Evolutionary conservation across 2,113 vertebrate species (phyloP), one percentile per base, ranked within the genome.

Genomic region (Ammodytes dubius): DNA sequence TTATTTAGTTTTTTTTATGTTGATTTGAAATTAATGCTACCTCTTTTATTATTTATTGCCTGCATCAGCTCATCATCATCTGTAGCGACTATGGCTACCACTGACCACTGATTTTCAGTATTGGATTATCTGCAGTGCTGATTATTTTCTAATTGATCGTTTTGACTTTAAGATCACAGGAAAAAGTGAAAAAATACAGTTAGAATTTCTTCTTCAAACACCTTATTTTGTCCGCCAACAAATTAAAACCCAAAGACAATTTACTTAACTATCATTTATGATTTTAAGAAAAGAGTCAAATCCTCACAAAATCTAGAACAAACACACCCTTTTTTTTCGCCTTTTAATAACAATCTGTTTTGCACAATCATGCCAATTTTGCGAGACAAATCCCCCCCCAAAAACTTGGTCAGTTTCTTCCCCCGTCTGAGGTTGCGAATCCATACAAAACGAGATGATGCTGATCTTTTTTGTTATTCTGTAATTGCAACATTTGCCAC

Each of bases 1-100:
- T 74, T 76, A 5, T 47, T 50, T n/a, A 46, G 14, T 58, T 47
- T 37, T 71, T 4, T 17, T 60, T 61, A 9, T 61, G 40, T 42
- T 40, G 10, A 39, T 59, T 47, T 69, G 4, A 53, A 27, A 37
- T 14, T 3, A 40, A 40, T 27, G 27, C 27, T 27, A 27, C 35
- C 2, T 65, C 56, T 39, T 58, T 57, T 71, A n/a, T 47, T 7
- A 47, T 59, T 49, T 37, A 2, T 40, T 6, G 15, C 35, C 35
- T 8, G 3, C 46, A 61, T n/a, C 10, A 8, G 13, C n/a, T 74
- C 27, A 13, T 65, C 49, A 37, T 17, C 17, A 14, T 13, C 35
- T 40, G 1, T 40, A 9, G 2, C 12, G 52, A 10, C 4, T 27
- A 42, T 3, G 8, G 17, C 47, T 53, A 17, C 6, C 47, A 15